These are phyloP conservation scores for Clarias macrocephalus DNA, from an alignment of 2,113 vertebrate genomes.

Conservation along the genomic window DNA sequence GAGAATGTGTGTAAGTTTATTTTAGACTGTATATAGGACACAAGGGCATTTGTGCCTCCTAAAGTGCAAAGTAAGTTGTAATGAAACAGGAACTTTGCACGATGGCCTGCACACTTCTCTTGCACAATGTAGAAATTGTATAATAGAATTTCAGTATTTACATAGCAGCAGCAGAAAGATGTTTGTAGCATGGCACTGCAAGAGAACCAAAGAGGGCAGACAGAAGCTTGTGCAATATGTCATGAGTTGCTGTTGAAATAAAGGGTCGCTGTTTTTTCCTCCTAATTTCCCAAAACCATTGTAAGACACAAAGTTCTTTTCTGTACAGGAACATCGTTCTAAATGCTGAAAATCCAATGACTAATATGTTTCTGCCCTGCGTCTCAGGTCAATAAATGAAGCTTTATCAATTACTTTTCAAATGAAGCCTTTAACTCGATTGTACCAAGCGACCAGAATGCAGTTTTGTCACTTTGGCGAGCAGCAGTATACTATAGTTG, in stretches of 20 bases:
- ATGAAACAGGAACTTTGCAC: not conserved
- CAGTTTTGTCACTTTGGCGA: not conserved
- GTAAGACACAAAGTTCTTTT: not conserved
- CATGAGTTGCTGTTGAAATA: slow-evolving; percentile 28
- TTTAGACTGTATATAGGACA: not conserved
- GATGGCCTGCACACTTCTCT: not conserved
- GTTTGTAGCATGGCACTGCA: not conserved
- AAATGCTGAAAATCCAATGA: not conserved
- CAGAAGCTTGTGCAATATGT: slow-evolving; percentile 28
- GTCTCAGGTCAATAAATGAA: not conserved
- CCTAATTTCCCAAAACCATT: not conserved
- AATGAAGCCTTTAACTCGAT: not conserved
- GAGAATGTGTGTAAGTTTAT: no score
- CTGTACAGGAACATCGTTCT: not conserved
- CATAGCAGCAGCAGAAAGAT: not conserved
- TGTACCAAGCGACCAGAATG: not conserved
- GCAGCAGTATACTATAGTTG: not conserved
- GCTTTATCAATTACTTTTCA: not conserved
- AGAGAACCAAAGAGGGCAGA: slow-evolving; percentile 13
- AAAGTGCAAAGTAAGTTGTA: no score
- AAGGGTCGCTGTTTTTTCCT: not conserved
- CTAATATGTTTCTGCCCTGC: not conserved
- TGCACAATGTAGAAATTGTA: not conserved
- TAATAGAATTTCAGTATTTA: not conserved
- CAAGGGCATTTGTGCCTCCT: not conserved